Conservation (phyloP, 2,113 vertebrate genomes). For the Albula goreensis region DNA sequence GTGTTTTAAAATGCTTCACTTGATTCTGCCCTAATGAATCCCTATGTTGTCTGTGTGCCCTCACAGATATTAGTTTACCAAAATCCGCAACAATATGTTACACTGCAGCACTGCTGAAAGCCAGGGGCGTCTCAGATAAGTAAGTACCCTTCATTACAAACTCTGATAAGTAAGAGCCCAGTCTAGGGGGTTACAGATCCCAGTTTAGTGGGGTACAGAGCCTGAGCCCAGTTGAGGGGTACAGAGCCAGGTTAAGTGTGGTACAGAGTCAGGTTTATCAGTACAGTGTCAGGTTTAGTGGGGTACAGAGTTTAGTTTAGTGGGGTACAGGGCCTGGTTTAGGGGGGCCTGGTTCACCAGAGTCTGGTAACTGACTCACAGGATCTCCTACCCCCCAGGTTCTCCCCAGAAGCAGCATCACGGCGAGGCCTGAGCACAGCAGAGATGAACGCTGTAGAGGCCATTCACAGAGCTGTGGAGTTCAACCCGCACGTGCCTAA, state of each 20-base stretch:
- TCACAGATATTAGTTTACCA: slow-evolving; percentile 97
- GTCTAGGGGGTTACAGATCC: no score
- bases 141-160: slow-evolving; percentile 70
- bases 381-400: slow-evolving; percentile 64
- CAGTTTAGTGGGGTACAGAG: no score
- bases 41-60: slow-evolving; percentile 41
- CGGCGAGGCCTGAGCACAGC: slow-evolving; percentile 83
- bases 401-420: slow-evolving; percentile 96
- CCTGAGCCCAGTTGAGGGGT: no score
- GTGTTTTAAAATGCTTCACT: no score
- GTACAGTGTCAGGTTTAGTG: no score
- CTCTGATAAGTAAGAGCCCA: no score
- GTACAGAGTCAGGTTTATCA: no score
- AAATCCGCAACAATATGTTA: slow-evolving; percentile 99
- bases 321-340: no score
- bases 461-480: slow-evolving; percentile 84
- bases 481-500: slow-evolving; percentile 86
- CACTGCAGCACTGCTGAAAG: slow-evolving; percentile 97
- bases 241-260: no score
- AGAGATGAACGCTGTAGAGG: slow-evolving; percentile 85
- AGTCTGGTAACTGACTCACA: no score
- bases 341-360: no score
- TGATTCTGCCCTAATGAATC: neutral
- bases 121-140: slow-evolving; percentile 98
- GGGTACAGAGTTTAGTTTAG: no score